A percentile compares a stretch with the other conserved stretches of the same genome.
Evolutionary conservation across 2,113 vertebrate genomes (phyloP).

Genomic region (Drymodes brunneopygia): DNA sequence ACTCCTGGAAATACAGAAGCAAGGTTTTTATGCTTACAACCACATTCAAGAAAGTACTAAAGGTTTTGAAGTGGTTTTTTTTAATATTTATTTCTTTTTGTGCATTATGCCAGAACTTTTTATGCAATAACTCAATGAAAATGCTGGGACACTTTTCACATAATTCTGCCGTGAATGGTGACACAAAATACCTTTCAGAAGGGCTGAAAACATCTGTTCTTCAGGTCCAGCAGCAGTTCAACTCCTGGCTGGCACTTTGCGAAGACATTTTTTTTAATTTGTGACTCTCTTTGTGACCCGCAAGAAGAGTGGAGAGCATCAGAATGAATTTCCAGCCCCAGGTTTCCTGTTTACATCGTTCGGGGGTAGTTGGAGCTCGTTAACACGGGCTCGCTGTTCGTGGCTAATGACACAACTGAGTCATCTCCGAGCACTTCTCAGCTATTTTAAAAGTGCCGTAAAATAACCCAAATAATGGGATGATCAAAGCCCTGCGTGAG

Average conservation of each 20-base stretch:
- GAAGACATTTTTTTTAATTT: neutral
- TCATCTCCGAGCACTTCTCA: neutral
- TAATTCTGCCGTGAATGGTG: neutral
- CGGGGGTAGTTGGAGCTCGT: neutral
- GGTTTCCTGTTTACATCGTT: constrained; percentile 8
- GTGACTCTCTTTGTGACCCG: neutral
- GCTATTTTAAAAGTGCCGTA: neutral
- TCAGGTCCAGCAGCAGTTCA: neutral
- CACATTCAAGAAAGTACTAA: neutral
- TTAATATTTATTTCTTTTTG: neutral
- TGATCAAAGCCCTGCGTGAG: constrained; percentile 11
- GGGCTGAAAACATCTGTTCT: neutral
- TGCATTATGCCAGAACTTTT: neutral
- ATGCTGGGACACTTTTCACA: neutral
- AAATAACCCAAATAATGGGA: constrained; percentile 1
- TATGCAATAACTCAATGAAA: neutral
- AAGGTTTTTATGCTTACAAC: neutral
- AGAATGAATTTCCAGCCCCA: neutral
- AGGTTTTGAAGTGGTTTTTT: neutral
- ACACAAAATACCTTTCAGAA: neutral
- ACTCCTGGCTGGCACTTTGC: neutral
- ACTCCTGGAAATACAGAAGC: neutral
- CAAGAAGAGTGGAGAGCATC: neutral
- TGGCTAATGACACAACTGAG: neutral
- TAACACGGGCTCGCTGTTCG: neutral